phyloP scores from a whole-genome alignment of 2,113 vertebrate genomes.

The Porphyrio hochstetteri region DNA sequence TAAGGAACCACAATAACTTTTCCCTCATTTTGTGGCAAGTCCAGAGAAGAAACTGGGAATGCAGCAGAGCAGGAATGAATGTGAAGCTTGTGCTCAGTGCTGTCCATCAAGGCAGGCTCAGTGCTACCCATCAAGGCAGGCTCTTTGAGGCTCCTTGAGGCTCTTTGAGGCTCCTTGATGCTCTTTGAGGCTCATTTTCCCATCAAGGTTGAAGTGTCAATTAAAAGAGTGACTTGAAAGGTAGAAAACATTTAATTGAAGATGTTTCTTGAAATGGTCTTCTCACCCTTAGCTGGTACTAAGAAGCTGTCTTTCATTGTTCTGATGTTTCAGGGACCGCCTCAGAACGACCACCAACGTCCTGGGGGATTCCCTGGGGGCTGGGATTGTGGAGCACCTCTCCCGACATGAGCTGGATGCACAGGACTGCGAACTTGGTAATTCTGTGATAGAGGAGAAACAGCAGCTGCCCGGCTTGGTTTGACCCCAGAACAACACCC shows the following conservation, averaged over 20 bases:
- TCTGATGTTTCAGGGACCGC: conserved; percentile 82
- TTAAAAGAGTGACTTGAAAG: not conserved
- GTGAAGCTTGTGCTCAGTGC: not conserved
- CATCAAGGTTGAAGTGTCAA: not conserved
- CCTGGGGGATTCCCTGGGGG: conserved; percentile 92
- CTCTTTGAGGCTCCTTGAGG: not conserved
- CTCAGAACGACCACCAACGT: conserved; percentile 93
- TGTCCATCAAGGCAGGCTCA: not conserved
- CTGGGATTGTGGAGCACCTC: conserved; percentile 92
- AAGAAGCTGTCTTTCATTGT: not conserved
- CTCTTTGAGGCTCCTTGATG: too few relatives aligned
- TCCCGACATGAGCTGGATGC: conserved; percentile 87
- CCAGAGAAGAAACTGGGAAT: not conserved
- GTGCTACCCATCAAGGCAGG: too few relatives aligned
- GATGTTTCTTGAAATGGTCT: not conserved
- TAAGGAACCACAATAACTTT: not conserved
- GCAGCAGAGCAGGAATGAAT: not conserved
- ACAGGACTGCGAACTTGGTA: conserved; percentile 82
- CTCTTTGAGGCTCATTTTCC: not conserved
- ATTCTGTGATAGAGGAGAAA: conserved; percentile 83
- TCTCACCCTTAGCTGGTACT: not conserved
- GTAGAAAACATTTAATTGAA: not conserved
- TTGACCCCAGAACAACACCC: conserved; percentile 78
- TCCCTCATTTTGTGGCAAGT: not conserved
- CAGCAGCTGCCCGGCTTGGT: conserved; percentile 86